Percentiles rank a stretch among this genome's conserved stretches.
These are phyloP conservation scores for Lacerta bilineata DNA, from an alignment of 2,797 vertebrate species.

Conservation along the genomic window DNA sequence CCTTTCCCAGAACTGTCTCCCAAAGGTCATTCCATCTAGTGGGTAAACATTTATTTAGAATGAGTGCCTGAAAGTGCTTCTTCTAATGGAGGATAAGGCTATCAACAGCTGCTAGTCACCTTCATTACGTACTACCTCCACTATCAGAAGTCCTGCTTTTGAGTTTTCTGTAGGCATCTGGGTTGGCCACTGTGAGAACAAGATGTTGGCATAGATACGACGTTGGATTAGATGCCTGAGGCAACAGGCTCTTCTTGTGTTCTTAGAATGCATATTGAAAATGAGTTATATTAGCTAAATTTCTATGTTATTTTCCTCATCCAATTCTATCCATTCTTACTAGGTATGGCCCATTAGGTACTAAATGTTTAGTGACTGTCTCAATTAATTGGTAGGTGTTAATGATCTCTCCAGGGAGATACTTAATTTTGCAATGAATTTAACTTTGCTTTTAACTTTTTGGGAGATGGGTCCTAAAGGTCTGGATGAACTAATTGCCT, in stretches of 20 bases:
- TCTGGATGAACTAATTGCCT: not conserved
- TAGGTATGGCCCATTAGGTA: slow-evolving; percentile 77
- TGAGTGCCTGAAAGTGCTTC: not conserved
- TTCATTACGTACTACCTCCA: too few species aligned
- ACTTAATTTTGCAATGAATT: slow-evolving; percentile 76
- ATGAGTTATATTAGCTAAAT: slow-evolving; percentile 23
- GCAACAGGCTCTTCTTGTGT: too few species aligned
- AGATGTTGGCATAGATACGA: too few species aligned
- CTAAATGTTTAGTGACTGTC: slow-evolving; percentile 80
- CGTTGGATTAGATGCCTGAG: too few species aligned
- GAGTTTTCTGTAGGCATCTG: too few species aligned
- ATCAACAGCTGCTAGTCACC: too few species aligned
- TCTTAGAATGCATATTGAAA: not conserved
- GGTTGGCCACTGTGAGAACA: too few species aligned
- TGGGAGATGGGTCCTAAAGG: not conserved
- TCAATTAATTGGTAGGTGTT: slow-evolving; percentile 74
- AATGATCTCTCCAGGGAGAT: slow-evolving; percentile 81
- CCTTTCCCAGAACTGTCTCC: too few species aligned
- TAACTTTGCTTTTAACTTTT: slow-evolving; percentile 8
- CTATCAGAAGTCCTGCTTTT: too few species aligned
- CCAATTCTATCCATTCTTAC: slow-evolving; percentile 22
- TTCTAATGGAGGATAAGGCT: not conserved
- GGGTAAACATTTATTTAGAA: too few species aligned
- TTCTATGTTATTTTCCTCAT: slow-evolving; percentile 24
- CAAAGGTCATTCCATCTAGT: not conserved